Evolutionary conservation across 92 coral and sea anemone genomes (phyloP), one percentile per base, ranked within the genome.

Genomic region (Epizoanthus stellaris): DNA sequence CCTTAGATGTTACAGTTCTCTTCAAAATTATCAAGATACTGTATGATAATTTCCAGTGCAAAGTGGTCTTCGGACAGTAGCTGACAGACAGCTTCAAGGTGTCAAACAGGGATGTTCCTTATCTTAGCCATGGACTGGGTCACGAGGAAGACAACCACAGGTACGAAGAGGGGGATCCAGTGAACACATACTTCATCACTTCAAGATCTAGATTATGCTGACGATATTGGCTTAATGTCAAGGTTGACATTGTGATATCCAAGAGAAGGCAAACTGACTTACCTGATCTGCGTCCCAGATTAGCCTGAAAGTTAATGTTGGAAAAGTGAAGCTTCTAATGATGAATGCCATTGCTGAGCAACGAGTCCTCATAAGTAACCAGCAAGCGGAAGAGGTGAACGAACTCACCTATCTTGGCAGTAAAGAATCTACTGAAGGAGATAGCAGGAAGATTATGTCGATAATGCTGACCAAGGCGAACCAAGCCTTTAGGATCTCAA

Each of bases 51-150:
- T 23, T 23, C 25, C 25, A 23, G 25, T 23, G 25, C 25, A 23
- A 23, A 23, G 25, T 23, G 25, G 25, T 23, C 0, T 23, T 23
- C 2, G 10, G 66, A 17, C 23, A 17, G 25, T 15, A 59, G 4
- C 64, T 59, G 66, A 60, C 25, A 17, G 66, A 17, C 23, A 9
- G 25, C 25, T n/a, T 23, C 4, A n/a, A 61, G 0, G 67, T 25
- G 21, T n/a, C 67, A 17, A 17, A 1, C 12, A n/a, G 23, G 23
- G 6, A 17, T 61, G n/a, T 25, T 19, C 2, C 21, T n/a, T 0
- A 61, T 61, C 67, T 61, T 61, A n/a, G 66, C 66, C 25, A 61
- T 61, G 66, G 66, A 17, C 66, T 61, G 25, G 66, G 21, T 61
- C 30, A n/a, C 2, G 25, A 16, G 6, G 66, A 60, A 60, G 9